A percentile compares a stretch with the other conserved stretches of the same genome.
Evolutionary conservation across 2,888 invertebrate species (phyloP).

Genomic region (Catocala nupta): DNA sequence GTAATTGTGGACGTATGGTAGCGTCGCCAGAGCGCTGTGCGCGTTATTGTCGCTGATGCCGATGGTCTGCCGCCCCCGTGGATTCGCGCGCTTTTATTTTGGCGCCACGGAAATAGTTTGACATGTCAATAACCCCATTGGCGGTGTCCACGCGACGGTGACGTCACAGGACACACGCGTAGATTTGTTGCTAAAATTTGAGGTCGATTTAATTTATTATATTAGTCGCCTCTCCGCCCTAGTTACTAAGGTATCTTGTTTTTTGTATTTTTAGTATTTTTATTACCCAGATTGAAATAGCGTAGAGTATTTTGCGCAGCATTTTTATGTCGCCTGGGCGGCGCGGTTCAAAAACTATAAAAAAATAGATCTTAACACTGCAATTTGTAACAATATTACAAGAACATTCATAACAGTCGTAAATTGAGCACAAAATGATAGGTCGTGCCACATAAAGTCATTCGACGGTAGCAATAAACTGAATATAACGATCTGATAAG

Average conservation of each 20-base stretch:
- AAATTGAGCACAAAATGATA: constrained; percentile 43
- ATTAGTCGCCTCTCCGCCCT: constrained; percentile 70
- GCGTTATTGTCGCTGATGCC: constrained; percentile 40
- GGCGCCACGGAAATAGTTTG: constrained; percentile 85
- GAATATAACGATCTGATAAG: constrained; percentile 58
- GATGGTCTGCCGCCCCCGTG: constrained; percentile 62
- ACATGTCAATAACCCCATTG: constrained; percentile 85
- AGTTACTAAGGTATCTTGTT: constrained; percentile 65
- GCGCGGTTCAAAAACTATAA: constrained; percentile 14
- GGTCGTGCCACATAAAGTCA: constrained; percentile 43
- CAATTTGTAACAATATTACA: constrained; percentile 15
- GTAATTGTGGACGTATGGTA: constrained; percentile 67
- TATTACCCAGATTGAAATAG: constrained; percentile 47
- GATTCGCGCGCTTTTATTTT: constrained; percentile 82
- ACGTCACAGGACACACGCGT: constrained; percentile 79
- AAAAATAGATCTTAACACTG: constrained; percentile 5
- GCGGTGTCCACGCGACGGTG: constrained; percentile 78
- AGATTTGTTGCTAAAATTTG: constrained; percentile 74
- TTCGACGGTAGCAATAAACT: constrained; percentile 56
- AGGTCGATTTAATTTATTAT: constrained; percentile 82
- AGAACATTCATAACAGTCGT: constrained; percentile 18
- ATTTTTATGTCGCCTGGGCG: constrained; percentile 31
- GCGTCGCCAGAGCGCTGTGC: constrained; percentile 47
- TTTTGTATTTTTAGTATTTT: constrained; percentile 63
- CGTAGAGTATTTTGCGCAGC: constrained; percentile 34